Base-by-base conservation (phyloP, 2,797 vertebrate species). In the Acanthornis magna region DNA sequence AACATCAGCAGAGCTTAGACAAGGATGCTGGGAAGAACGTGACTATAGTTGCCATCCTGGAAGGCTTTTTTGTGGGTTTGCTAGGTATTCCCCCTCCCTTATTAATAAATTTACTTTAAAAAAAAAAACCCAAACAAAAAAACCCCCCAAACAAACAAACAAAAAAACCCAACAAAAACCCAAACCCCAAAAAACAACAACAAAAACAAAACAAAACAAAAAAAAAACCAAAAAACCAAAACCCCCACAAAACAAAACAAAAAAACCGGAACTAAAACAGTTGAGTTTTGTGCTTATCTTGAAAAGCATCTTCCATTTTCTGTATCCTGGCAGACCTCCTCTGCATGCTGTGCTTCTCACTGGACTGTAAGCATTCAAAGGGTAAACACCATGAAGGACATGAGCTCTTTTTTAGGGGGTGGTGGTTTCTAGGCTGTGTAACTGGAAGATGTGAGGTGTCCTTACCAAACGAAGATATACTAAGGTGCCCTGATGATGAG, bases 1-100 rank as follows among this genome's bases (percentile, higher is more conserved):
- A 67, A 45, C 75, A 87, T 91, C 89, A 90, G 92, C 72, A 91
- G 77, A 94, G 88, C 77, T 95, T 73, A 96, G 77, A 89, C 75
- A 70, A 87, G 80, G 53, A 16, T 55, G 47, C 77, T 77, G 68
- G 63, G 63, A 71, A 91, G 62, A 90, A 53, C 5, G 4, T 90
- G 61, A 27, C 67, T 89, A 53, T 42, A 68, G 63, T 73, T 93
- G 91, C 60, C 34, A 1, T 90, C 87, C 80, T 70, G 57, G 51
- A 76, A 93, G 84, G 80, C 54, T 71, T 78, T 86, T 78, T 55
- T 80, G 38, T 38, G 38, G 38, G 38, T 51, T 95, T 13, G 5
- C 53, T 91, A 67, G 75, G 65, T 92, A 66, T 85, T 58, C 16
- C 42, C 32, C 30, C 17, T 78, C 55, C 34, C 29, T 83, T 65